Base-by-base conservation (phyloP, 2,113 vertebrate species). In the Eolophus roseicapilla region DNA sequence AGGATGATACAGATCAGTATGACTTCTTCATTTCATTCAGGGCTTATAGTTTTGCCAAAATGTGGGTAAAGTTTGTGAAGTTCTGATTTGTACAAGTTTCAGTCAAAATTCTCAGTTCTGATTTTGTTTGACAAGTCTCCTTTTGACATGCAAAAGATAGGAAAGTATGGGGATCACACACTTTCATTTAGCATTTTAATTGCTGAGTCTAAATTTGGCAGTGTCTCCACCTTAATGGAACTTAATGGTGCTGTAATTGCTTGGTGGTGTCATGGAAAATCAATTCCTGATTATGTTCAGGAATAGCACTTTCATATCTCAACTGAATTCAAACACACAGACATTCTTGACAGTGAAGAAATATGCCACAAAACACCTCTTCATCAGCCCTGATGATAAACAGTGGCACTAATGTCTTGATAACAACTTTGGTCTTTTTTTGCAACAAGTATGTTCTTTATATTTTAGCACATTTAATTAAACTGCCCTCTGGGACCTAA, bases 241-340 rank as follows among this genome's bases (percentile, higher is more conserved):
- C 85, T 90, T 97, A 97, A 97, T 97, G 95, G 92, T 31, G 3
- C 85, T 67, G 92, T 97, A 97, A 97, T 96, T 97, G 89, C 92
- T 92, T 39, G 37, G 76, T 83, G 69, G 92, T 93, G 84, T 96
- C 89, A 93, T 1, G 3, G 76, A 90, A 92, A 96, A 96, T 96
- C 50, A n/a, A 94, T 95, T 90, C 80, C 69, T 95, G 93, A 97
- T 94, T 88, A 68, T 49, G 53, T 87, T 95, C 92, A 96, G 93
- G 90, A 95, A 93, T 92, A 96, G 91, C 88, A 96, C 92, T 93
- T 89, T 82, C n/a, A 11, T 2, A 9, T 91, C 88, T 95, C 75
- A 89, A 62, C 74, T 88, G 92, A 94, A 82, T 80, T 93, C 82
- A 90, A 70, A 53, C 63, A 76, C 41, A 82, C 68, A 88, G 75